phyloP scores from a whole-genome alignment of 2,888 invertebrate genomes.

The Eulithis testata region DNA sequence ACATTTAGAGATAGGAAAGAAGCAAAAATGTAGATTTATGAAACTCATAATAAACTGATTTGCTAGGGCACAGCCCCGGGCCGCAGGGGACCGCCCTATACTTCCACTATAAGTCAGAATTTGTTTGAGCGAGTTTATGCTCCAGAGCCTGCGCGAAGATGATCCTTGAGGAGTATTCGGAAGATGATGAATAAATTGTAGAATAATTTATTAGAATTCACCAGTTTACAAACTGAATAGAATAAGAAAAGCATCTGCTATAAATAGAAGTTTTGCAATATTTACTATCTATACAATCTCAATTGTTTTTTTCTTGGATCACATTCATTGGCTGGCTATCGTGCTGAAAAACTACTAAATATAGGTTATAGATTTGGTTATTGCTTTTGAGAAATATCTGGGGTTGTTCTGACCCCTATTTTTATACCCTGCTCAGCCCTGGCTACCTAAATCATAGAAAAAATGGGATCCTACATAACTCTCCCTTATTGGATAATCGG shows the following conservation, averaged over 20 bases:
- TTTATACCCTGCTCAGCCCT: neutral
- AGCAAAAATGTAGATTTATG: conserved; percentile 19
- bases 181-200: neutral
- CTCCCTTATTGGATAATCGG: conserved; percentile 27
- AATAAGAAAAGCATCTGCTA: too few species aligned
- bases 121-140: conserved; percentile 22
- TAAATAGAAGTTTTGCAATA: too few species aligned
- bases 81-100: conserved; percentile 9
- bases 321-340: too few species aligned
- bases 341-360: too few species aligned
- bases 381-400: neutral
- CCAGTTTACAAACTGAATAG: too few species aligned
- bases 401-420: neutral
- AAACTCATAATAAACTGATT: conserved; percentile 24
- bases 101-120: conserved; percentile 19
- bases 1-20: neutral
- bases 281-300: too few species aligned
- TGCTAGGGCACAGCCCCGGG: conserved; percentile 7
- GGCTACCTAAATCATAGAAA: conserved; percentile 31
- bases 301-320: too few species aligned
- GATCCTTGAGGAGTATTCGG: neutral
- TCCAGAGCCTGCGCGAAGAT: conserved; percentile 8
- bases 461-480: conserved; percentile 37
- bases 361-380: neutral
- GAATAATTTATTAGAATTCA: too few species aligned